Evolutionary conservation across 1,140 invertebrate species (phyloP), one percentile per base, ranked within the genome.

Genomic region (Paralvinella palmiformis): DNA sequence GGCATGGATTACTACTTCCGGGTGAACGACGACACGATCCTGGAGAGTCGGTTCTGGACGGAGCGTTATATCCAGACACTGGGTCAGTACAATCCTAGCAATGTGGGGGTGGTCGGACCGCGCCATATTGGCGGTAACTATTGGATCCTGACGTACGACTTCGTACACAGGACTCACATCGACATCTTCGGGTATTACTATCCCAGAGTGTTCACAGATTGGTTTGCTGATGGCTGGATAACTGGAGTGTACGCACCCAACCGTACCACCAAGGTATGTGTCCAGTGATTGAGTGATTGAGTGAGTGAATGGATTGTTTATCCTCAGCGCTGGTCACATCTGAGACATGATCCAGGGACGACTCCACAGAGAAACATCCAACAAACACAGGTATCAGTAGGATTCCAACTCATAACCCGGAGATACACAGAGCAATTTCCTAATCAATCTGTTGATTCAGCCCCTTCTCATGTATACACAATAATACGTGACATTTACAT

Each of bases 221-320:
- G 64, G 64, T 66, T 66, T 56, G 64, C 64, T n/a, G 64, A 66
- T 35, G 64, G 62, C 52, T 66, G 64, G 64, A 66, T 66, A 22
- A 66, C 64, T 2, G 52, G 58, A 6, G 64, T 66, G n/a, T 66
- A 66, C 59, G 62, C 35, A 50, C 64, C 64, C 2, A 59, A 66
- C 48, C 27, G 64, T 6, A 36, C 31, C 17, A 37, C 36, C 32
- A 66, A 66, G 50, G 64, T 66, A 27, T n/a, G n/a, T n/a, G n/a
- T n/a, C n/a, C n/a, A n/a, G n/a, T n/a, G n/a, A n/a, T n/a, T n/a
- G n/a, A n/a, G n/a, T n/a, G n/a, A n/a, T n/a, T n/a, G n/a, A n/a
- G n/a, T n/a, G n/a, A n/a, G n/a, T n/a, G n/a, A n/a, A n/a, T n/a
- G n/a, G n/a, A n/a, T n/a, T n/a, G n/a, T n/a, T n/a, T n/a, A n/a